A percentile compares a stretch with the other conserved stretches of the same genome.
These are phyloP conservation scores for Adela reaumurella DNA, from an alignment of 2,888 invertebrate genomes.

Conservation along the genomic window DNA sequence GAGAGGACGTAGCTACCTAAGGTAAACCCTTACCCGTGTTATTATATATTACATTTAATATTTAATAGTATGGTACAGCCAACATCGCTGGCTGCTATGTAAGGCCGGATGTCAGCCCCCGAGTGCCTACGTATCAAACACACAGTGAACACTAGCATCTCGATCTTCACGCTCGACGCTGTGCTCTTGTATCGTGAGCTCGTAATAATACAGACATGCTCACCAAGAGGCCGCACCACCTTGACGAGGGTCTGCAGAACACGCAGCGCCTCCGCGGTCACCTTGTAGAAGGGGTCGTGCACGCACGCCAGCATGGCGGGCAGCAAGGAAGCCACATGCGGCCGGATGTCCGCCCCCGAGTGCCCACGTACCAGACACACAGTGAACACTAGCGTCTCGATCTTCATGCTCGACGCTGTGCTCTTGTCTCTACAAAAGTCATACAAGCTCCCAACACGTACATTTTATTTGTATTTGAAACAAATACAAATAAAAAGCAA, in stretches of 20 bases:
- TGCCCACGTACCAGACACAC: conserved; percentile 80
- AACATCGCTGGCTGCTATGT: too few species aligned
- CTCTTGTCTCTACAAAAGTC: conserved; percentile 79
- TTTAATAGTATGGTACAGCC: too few species aligned
- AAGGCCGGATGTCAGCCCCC: too few species aligned
- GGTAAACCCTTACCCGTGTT: too few species aligned
- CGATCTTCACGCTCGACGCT: conserved; percentile 97
- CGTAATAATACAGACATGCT: conserved; percentile 13
- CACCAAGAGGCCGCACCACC: conserved; percentile 84
- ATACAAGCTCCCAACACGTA: too few species aligned
- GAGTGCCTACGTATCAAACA: conserved; percentile 62
- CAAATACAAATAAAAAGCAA: not conserved
- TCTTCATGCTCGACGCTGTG: conserved; percentile 96
- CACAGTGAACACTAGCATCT: conserved; percentile 89
- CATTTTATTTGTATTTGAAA: too few species aligned
- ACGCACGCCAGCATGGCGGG: conserved; percentile 87
- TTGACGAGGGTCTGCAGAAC: conserved; percentile 92
- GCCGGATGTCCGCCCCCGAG: conserved; percentile 72
- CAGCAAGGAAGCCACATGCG: conserved; percentile 72
- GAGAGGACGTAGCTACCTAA: too few species aligned
- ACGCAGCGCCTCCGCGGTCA: conserved; percentile 91
- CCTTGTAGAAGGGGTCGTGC: conserved; percentile 96
- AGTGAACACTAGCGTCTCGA: conserved; percentile 92
- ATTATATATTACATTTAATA: too few species aligned
- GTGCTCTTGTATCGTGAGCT: conserved; percentile 53